Evolutionary conservation across 2,113 vertebrate species (phyloP).

Genomic region (Pachyramphus minor): DNA sequence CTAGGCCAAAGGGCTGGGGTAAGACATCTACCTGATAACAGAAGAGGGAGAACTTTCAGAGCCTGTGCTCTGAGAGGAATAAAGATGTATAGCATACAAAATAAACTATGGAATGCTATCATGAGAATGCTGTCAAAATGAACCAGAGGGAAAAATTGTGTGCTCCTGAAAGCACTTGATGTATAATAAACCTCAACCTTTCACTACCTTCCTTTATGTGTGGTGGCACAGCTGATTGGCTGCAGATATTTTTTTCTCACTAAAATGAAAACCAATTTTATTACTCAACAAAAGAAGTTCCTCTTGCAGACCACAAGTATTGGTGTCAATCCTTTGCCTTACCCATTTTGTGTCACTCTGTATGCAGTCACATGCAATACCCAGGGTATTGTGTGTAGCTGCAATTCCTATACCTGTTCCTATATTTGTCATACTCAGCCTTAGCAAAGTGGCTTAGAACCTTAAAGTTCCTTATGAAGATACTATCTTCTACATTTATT

Average conservation of each 20-base stretch:
- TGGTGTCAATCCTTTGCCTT: not conserved
- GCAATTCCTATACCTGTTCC: not conserved
- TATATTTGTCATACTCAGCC: not conserved
- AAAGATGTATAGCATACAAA: not conserved
- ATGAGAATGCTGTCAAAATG: not conserved
- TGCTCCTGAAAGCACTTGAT: not conserved
- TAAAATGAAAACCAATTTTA: not conserved
- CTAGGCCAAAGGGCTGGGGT: not conserved
- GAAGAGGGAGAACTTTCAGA: not conserved
- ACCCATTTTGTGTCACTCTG: not conserved
- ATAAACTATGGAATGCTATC: not conserved
- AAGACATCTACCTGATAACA: constrained; percentile 14
- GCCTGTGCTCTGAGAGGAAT: not conserved
- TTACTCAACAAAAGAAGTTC: not conserved
- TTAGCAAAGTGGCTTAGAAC: not conserved
- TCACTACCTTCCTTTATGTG: not conserved
- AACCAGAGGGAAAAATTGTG: not conserved
- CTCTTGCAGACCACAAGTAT: not conserved
- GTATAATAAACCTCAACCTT: not conserved
- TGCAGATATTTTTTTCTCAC: not conserved
- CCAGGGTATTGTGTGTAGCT: not conserved
- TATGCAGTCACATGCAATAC: not conserved
- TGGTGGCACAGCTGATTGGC: not conserved
- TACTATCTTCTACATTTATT: not conserved
- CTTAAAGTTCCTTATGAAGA: not conserved